Evolutionary conservation across 2,113 vertebrate species (phyloP).

Genomic region (Capreolus pygargus): DNA sequence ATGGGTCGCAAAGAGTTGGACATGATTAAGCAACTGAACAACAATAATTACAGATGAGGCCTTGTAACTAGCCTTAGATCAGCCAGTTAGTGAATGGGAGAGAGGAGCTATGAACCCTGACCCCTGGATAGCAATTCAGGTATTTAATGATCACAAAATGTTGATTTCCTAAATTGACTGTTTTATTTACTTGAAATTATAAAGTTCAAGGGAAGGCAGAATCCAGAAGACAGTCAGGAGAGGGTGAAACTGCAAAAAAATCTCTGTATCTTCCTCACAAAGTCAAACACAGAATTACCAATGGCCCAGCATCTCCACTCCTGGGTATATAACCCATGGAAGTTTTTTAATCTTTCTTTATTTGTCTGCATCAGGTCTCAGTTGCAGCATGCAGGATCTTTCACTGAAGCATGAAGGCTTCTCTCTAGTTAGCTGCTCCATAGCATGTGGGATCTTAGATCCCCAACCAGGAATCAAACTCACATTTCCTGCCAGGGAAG

Average conservation of each 20-base stretch:
- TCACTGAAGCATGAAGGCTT: neutral
- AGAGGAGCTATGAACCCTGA: neutral
- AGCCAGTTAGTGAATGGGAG: neutral
- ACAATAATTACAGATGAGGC: neutral
- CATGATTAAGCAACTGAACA: neutral
- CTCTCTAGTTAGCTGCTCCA: neutral
- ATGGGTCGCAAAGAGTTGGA: neutral
- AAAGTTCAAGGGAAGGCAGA: neutral
- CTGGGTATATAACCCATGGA: neutral
- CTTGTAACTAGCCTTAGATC: neutral
- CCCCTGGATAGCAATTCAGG: neutral
- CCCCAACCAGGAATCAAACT: neutral
- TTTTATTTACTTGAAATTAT: neutral
- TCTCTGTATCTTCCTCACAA: neutral
- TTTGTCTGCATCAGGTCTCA: neutral
- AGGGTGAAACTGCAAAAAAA: neutral
- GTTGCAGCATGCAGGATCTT: neutral
- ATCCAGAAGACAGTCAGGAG: neutral
- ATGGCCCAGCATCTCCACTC: neutral
- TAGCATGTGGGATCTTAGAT: neutral
- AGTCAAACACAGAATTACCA: neutral
- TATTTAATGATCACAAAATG: neutral
- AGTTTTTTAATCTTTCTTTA: neutral
- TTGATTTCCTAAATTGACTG: neutral
- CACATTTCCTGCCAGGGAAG: neutral